Evolutionary conservation across 2,113 vertebrate species (phyloP).

Genomic region (Lycocorax pyrrhopterus): DNA sequence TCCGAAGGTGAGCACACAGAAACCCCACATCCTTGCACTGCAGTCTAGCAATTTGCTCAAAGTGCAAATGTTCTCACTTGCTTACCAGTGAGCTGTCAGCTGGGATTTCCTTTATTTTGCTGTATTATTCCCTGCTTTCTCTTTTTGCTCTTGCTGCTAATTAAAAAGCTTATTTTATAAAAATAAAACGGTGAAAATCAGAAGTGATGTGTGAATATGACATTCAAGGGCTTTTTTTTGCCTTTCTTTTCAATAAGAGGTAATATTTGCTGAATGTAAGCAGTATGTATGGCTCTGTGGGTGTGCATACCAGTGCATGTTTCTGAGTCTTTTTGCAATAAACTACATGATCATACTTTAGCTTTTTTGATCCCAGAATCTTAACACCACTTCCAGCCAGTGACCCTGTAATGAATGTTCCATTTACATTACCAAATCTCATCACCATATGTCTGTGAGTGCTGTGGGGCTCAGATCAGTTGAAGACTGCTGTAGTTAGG

Average conservation of each 20-base stretch:
- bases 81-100: neutral
- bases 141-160: neutral
- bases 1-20: neutral
- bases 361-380: conserved; percentile 7
- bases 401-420: neutral
- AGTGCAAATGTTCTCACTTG: neutral
- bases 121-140: neutral
- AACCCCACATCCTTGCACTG: neutral
- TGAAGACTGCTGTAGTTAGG: neutral
- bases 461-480: neutral
- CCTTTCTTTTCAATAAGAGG: neutral
- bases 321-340: neutral
- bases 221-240: neutral
- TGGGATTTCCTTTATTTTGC: neutral
- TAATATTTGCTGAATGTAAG: neutral
- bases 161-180: neutral
- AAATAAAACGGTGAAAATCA: neutral
- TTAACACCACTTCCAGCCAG: neutral
- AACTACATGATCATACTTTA: neutral
- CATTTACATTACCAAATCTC: neutral
- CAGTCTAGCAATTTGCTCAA: neutral
- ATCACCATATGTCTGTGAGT: neutral
- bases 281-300: neutral
- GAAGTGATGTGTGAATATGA: neutral
- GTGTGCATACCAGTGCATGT: neutral